phyloP scores from a whole-genome alignment of 2,888 invertebrate genomes.

The Limnephilus auricula region DNA sequence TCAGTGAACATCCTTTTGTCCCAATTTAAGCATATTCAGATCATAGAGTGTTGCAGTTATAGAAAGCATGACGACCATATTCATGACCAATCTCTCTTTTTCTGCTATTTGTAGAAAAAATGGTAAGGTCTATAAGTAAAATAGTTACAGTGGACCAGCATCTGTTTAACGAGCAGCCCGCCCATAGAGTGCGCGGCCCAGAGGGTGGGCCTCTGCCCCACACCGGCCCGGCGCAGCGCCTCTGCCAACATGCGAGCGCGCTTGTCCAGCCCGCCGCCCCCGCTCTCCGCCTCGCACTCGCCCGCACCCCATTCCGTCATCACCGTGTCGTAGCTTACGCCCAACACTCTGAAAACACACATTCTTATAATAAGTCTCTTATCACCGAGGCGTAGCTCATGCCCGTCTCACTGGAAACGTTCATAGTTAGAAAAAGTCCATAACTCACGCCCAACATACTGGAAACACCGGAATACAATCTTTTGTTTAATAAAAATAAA shows the following conservation, averaged over 20 bases:
- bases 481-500: too few relatives aligned
- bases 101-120: not conserved
- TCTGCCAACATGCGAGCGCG: slow-evolving; percentile 83
- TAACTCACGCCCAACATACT: too few relatives aligned
- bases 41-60: too few relatives aligned
- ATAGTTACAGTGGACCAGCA: slow-evolving; percentile 82
- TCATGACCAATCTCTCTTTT: too few relatives aligned
- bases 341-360: slow-evolving; percentile 80
- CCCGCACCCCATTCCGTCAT: slow-evolving; percentile 89
- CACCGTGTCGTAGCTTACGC: slow-evolving; percentile 92
- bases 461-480: too few relatives aligned
- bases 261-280: slow-evolving; percentile 80
- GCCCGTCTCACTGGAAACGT: too few relatives aligned
- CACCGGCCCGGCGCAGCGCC: slow-evolving; percentile 84
- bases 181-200: slow-evolving; percentile 99
- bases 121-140: not conserved
- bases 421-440: too few relatives aligned
- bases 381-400: too few relatives aligned
- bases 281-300: slow-evolving; percentile 77
- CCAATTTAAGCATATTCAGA: too few relatives aligned
- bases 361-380: too few relatives aligned
- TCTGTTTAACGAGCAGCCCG: slow-evolving; percentile 92
- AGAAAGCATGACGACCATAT: too few relatives aligned
- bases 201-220: slow-evolving; percentile 89
- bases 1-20: too few relatives aligned